phyloP scores from a whole-genome alignment of 1,140 invertebrate genomes.

The Atta texana region DNA sequence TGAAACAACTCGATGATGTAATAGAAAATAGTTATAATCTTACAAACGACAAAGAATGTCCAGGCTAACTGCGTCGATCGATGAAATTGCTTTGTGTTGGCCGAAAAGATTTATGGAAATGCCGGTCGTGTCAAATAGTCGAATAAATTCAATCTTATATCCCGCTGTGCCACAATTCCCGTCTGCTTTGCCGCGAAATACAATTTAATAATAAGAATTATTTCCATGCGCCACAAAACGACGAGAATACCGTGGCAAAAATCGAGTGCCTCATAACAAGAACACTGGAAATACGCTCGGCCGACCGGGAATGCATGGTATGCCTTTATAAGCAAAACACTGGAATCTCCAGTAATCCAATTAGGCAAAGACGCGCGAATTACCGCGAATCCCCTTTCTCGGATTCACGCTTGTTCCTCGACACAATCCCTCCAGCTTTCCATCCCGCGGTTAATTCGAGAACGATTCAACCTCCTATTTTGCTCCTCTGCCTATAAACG shows the following conservation, averaged over 20 bases:
- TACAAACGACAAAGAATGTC: neutral
- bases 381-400: conserved; percentile 68
- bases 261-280: conserved; percentile 33
- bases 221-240: conserved; percentile 22
- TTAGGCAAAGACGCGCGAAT: conserved; percentile 73
- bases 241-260: conserved; percentile 2
- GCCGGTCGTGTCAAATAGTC: neutral
- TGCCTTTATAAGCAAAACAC: conserved; percentile 73
- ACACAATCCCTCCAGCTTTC: conserved; percentile 30
- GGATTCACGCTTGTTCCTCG: conserved; percentile 57
- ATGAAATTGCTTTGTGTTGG: conserved; percentile 17
- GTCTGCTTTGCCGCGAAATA: neutral
- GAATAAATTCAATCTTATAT: conserved; percentile 42
- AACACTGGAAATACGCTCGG: conserved; percentile 35
- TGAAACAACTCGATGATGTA: neutral
- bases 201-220: conserved; percentile 58
- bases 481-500: conserved; percentile 23
- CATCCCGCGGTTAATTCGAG: conserved; percentile 33
- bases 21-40: conserved; percentile 32
- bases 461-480: conserved; percentile 42
- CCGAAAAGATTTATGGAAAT: conserved; percentile 33
- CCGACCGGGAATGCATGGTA: conserved; percentile 64
- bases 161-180: neutral
- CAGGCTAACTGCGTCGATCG: conserved; percentile 12
- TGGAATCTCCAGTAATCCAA: conserved; percentile 75